A percentile compares a stretch with the other conserved stretches of the same genome.
phyloP scores from a whole-genome alignment of 2,888 invertebrate genomes.

The Lasius platythorax region DNA sequence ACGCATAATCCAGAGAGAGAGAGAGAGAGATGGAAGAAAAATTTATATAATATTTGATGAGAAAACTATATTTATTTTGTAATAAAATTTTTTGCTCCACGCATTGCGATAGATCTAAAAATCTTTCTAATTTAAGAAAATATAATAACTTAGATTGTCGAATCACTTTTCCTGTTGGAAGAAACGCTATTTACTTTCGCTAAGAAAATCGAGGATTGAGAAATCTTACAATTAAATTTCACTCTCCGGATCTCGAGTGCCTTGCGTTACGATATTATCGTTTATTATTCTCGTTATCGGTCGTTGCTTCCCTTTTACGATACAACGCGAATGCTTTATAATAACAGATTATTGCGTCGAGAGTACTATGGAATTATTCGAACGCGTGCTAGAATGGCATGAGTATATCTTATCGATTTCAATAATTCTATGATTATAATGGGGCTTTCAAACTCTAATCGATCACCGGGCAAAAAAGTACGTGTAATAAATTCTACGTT shows the following conservation, averaged over 20 bases:
- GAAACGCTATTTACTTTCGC: constrained; percentile 4
- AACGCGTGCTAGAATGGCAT: constrained; percentile 1
- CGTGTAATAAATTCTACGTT: not conserved
- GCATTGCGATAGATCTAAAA: not conserved
- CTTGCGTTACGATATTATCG: constrained; percentile 19
- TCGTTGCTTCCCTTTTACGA: constrained; percentile 41
- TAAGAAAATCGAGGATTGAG: constrained; percentile 1
- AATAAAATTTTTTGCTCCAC: not conserved
- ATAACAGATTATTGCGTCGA: constrained; percentile 11
- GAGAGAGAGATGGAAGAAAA: not conserved
- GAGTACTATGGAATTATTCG: not conserved
- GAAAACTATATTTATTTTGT: not conserved
- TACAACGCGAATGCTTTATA: constrained; percentile 38
- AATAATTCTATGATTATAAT: constrained; percentile 6
- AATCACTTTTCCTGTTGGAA: not conserved
- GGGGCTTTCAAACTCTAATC: not conserved
- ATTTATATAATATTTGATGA: not conserved
- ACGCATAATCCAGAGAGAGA: not conserved
- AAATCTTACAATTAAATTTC: constrained; percentile 29
- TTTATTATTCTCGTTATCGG: constrained; percentile 53
- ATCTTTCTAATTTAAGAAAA: not conserved
- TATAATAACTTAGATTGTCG: not conserved
- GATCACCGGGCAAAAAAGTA: not conserved
- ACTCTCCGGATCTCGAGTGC: not conserved
- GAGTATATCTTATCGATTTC: constrained; percentile 9